Percentiles rank a stretch among this genome's conserved stretches.
These are phyloP conservation scores for Synchiropus splendidus DNA, from an alignment of 2,113 vertebrate species.

Conservation along the genomic window DNA sequence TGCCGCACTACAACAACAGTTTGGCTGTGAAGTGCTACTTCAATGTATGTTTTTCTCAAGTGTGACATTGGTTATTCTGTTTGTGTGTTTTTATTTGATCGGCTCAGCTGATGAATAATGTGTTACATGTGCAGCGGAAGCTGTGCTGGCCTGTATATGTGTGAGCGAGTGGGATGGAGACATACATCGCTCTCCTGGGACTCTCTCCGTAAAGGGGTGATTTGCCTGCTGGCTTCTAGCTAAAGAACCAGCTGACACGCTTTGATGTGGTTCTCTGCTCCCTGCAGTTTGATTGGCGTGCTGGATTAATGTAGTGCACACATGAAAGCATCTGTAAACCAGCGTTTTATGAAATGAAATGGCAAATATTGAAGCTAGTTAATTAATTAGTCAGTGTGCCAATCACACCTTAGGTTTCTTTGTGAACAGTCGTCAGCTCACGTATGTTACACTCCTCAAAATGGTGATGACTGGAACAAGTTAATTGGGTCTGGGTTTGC, in stretches of 20 bases:
- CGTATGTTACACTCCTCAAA: too few relatives aligned
- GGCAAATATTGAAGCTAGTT: slow-evolving; percentile 42
- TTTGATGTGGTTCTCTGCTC: slow-evolving; percentile 54
- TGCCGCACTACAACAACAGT: not conserved
- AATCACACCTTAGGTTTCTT: slow-evolving; percentile 19
- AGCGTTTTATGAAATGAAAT: slow-evolving; percentile 34
- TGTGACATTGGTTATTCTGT: slow-evolving; percentile 43
- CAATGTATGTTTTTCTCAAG: slow-evolving; percentile 9
- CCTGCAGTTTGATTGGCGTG: slow-evolving; percentile 56
- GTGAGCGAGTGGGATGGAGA: slow-evolving; percentile 2
- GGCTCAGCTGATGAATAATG: slow-evolving; percentile 28
- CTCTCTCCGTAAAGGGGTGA: slow-evolving; percentile 49
- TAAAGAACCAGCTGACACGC: slow-evolving; percentile 53
- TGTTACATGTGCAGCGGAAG: slow-evolving; percentile 9
- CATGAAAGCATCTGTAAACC: slow-evolving; percentile 35
- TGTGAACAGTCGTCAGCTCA: slow-evolving; percentile 34
- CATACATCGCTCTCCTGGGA: slow-evolving; percentile 31
- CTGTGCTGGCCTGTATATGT: slow-evolving; percentile 7
- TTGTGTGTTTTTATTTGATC: slow-evolving; percentile 28
- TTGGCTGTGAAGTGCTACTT: not conserved
- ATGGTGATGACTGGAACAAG: too few relatives aligned
- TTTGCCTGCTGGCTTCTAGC: slow-evolving; percentile 57
- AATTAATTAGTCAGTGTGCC: slow-evolving; percentile 40
- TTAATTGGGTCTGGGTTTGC: too few relatives aligned
- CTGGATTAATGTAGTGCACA: slow-evolving; percentile 45